Evolutionary conservation across 1,140 invertebrate species (phyloP), one percentile per base, ranked within the genome.

Genomic region (Pseudachorutes palmiensis): DNA sequence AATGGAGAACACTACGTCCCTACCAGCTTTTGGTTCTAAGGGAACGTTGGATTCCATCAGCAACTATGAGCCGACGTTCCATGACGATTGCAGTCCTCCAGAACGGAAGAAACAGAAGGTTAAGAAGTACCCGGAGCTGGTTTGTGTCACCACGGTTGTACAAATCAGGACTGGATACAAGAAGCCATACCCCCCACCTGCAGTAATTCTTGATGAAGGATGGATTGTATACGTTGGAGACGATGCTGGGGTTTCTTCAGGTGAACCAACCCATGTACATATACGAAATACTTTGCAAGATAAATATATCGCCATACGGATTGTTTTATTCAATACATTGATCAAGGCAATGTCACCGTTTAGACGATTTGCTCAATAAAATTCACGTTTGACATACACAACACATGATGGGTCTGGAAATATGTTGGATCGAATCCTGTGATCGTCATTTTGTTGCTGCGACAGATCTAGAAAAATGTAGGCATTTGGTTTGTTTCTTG

Each of bases 351-450:
- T 45, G 19, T 19, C 19, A 12, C 9, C 9, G 19, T 45, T 45
- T 9, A 45, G 19, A 45, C 9, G 19, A 45, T 45, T 19, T 9
- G 9, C 9, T 45, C 19, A 45, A 45, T 45, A 45, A 45, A 45
- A n/a, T n/a, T n/a, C 36, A 45, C 36, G 36, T 45, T 45, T 45
- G 19, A 45, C 22, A 69, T 69, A 69, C 60, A 69, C 32, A 24
- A 30, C 49, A 64, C 57, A 60, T 1, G 64, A 26, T 51, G 51
- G 51, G 26, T 69, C 67, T 31, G 67, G 67, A 62, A 69, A 69
- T 1, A 69, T 26, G 2, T 1, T n/a, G n/a, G 22, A 26, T 19
- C 63, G 2, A 1, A 69, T 33, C 36, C 67, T 28, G 36, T 31
- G 64, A 1, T 58, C 49, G 45, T 65, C 49, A 62, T 65, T 62